Conservation (phyloP, 1,140 invertebrate genomes). For the Samia ricini region DNA sequence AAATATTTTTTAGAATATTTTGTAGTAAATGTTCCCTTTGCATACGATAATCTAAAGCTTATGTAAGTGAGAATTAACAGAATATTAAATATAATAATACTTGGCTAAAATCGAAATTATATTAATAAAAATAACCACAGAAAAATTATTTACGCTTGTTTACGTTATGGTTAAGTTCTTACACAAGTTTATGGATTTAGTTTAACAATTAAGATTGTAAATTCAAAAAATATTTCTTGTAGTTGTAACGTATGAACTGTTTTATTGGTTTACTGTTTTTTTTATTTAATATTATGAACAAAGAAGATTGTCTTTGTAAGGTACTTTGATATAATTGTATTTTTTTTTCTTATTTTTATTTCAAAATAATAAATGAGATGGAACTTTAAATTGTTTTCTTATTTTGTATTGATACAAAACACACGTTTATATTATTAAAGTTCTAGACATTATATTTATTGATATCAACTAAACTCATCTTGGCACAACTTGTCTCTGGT, state of each 20-base stretch:
- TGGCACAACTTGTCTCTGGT: no score
- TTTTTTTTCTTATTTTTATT: not conserved
- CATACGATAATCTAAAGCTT: no score
- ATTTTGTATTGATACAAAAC: not conserved
- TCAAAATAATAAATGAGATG: not conserved
- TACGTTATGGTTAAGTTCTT: not conserved
- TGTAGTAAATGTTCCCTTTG: not conserved
- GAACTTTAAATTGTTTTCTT: not conserved
- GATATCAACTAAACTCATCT: no score
- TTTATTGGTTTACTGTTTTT: no score
- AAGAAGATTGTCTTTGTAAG: not conserved
- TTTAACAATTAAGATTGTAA: not conserved
- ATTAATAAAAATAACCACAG: not conserved
- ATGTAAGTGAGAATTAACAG: no score
- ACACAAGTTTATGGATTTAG: not conserved
- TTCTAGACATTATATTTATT: no score
- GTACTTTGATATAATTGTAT: not conserved
- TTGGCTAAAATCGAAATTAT: no score
- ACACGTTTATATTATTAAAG: no score
- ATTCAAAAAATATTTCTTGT: not conserved
- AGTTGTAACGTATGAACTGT: not conserved
- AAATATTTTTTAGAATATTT: not conserved
- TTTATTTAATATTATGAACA: no score
- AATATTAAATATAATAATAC: no score
- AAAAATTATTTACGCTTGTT: not conserved